phyloP scores from a whole-genome alignment of 2,888 invertebrate genomes.

The Philaethria dido region DNA sequence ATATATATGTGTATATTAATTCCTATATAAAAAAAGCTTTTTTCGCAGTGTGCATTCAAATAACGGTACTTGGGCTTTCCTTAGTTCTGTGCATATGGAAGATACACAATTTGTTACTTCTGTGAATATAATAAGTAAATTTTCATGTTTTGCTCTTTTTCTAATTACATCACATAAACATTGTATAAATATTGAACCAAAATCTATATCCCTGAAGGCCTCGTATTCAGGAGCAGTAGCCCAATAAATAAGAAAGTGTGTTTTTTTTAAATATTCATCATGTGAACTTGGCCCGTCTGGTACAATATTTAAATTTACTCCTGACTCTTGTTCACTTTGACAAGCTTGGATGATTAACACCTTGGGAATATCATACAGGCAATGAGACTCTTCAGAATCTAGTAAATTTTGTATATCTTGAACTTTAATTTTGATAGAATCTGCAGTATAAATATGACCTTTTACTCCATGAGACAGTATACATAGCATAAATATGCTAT shows the following conservation, averaged over 20 bases:
- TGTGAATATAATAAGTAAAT: conserved; percentile 69
- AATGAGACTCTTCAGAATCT: conserved; percentile 61
- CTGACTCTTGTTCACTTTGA: conserved; percentile 59
- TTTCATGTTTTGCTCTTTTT: conserved; percentile 56
- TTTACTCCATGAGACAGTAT: conserved; percentile 75
- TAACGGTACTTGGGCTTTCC: conserved; percentile 65
- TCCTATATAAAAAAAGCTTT: conserved; percentile 63
- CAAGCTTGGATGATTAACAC: conserved; percentile 75
- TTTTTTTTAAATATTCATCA: conserved; percentile 58
- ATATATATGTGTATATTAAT: no score
- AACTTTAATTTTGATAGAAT: conserved; percentile 70
- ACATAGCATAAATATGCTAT: conserved; percentile 75
- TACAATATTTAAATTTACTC: conserved; percentile 51
- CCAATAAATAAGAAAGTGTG: conserved; percentile 72
- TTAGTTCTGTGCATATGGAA: conserved; percentile 52
- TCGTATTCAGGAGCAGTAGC: conserved; percentile 75
- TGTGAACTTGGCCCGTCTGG: conserved; percentile 58
- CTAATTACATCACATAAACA: conserved; percentile 60
- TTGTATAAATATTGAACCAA: conserved; percentile 74
- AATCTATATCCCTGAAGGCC: conserved; percentile 64
- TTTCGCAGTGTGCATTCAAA: conserved; percentile 66
- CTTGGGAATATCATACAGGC: conserved; percentile 67
- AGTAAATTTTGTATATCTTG: conserved; percentile 68
- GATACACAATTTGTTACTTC: conserved; percentile 63
- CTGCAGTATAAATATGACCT: conserved; percentile 72